Conservation (phyloP, 2,888 invertebrate species). For the Exephanes ischioxanthus region DNA sequence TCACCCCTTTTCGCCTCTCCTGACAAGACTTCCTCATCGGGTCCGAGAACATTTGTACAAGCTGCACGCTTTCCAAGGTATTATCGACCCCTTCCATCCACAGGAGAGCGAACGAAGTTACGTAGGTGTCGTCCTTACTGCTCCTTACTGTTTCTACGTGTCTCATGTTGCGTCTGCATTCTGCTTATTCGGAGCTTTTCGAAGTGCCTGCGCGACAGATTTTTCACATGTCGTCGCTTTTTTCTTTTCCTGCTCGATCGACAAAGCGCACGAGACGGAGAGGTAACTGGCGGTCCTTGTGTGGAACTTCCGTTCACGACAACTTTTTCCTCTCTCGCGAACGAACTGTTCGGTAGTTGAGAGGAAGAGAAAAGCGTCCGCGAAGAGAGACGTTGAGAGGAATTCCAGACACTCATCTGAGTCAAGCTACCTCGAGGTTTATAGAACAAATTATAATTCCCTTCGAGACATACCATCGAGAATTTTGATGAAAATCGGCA, state of each 20-base stretch:
- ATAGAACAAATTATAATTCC: neutral
- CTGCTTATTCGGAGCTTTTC: constrained; percentile 52
- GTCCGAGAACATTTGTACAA: constrained; percentile 41
- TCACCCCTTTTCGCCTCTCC: neutral
- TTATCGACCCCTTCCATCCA: neutral
- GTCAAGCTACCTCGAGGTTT: neutral
- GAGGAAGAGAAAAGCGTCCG: neutral
- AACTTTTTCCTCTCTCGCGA: constrained; percentile 42
- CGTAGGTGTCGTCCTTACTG: constrained; percentile 1
- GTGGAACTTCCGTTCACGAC: neutral
- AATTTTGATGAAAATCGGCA: constrained; percentile 6
- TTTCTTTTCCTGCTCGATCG: neutral
- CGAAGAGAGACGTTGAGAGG: neutral
- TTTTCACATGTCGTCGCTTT: constrained; percentile 25
- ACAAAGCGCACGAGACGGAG: constrained; percentile 10
- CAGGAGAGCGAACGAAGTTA: neutral
- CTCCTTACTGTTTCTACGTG: constrained; percentile 51
- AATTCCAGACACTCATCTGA: no score
- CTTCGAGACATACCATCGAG: neutral
- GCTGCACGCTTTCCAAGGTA: constrained; percentile 14
- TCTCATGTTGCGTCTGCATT: constrained; percentile 29
- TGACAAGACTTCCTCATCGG: constrained; percentile 8
- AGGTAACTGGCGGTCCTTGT: neutral
- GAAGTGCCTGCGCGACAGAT: constrained; percentile 48
- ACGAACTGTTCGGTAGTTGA: neutral